Conservation (phyloP, 2,888 invertebrate species). For the Cerceris rybyensis region DNA sequence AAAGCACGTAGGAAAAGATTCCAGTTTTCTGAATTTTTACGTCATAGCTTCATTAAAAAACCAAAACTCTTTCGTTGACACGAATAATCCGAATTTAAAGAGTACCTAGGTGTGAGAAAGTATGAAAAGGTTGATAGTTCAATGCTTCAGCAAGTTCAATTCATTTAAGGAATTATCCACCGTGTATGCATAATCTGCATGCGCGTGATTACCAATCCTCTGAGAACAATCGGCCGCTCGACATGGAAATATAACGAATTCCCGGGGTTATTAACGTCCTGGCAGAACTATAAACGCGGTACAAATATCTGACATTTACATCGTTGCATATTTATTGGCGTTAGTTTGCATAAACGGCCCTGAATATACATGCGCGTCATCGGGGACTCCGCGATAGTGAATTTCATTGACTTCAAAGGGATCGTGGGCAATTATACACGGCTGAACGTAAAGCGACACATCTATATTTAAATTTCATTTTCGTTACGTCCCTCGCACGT, state of each 20-base stretch:
- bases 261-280: constrained; percentile 32
- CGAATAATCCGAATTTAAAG: too few relatives aligned
- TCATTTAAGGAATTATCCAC: constrained; percentile 5
- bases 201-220: not conserved
- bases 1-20: too few relatives aligned
- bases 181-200: not conserved
- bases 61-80: too few relatives aligned
- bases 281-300: constrained; percentile 45
- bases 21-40: too few relatives aligned
- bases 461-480: constrained; percentile 55
- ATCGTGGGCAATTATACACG: constrained; percentile 46
- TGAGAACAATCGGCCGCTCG: constrained; percentile 7
- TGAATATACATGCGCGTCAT: constrained; percentile 60
- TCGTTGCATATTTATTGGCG: constrained; percentile 64
- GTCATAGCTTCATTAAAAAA: too few relatives aligned
- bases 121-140: too few relatives aligned
- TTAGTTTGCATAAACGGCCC: constrained; percentile 60
- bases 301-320: constrained; percentile 66
- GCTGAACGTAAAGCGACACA: constrained; percentile 49
- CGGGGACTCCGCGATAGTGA: constrained; percentile 30
- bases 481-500: constrained; percentile 14
- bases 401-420: constrained; percentile 51
- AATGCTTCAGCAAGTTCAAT: too few relatives aligned
- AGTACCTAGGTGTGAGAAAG: too few relatives aligned
- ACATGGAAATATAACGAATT: constrained; percentile 51